Evolutionary conservation across 2,113 vertebrate genomes (phyloP), one percentile per base, ranked within the genome.

Genomic region (Oreocharis arfaki): DNA sequence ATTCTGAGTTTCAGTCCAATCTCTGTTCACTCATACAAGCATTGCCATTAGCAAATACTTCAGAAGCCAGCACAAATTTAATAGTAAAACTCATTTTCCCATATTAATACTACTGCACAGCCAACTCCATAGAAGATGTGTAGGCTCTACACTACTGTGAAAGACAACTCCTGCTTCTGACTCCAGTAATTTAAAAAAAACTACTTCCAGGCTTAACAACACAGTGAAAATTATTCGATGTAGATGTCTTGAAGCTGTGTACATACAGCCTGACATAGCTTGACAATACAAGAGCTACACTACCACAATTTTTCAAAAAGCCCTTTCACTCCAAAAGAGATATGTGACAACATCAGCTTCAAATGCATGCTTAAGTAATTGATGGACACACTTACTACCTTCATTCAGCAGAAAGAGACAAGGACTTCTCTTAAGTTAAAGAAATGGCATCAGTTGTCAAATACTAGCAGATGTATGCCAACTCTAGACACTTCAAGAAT

Each of bases 391-490:
- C 4, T 8, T 84, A 46, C 28, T 18, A 32, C 17, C 20, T 21
- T 3, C 24, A 39, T 61, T 47, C 17, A 30, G n/a, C 42, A 74
- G 27, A 26, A 56, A 56, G 18, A 85, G 16, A 23, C 10, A 77
- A 23, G 3, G 39, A 60, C 21, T 71, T n/a, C 41, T 16, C 60
- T 67, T 41, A 27, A 41, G 9, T 17, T 67, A 71, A 71, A 41
- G 16, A 67, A 89, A 92, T 26, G 8, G 8, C 30, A 59, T 16
- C 75, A 70, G 16, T 28, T 78, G 44, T 33, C 19, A 49, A 42
- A 47, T 27, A 57, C 5, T 6, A 52, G 10, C 0, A 0, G 9
- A 53, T 1, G 3, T 44, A 47, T 37, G 87, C 22, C 46, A 47
- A 6, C 20, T 46, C 19, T 15, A 81, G 24, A 20, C 30, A 69